Percentiles rank a stretch among this genome's conserved stretches.
These are phyloP conservation scores for Cephalopachus bancanus DNA, from an alignment of 2,797 vertebrate genomes.

Conservation along the genomic window DNA sequence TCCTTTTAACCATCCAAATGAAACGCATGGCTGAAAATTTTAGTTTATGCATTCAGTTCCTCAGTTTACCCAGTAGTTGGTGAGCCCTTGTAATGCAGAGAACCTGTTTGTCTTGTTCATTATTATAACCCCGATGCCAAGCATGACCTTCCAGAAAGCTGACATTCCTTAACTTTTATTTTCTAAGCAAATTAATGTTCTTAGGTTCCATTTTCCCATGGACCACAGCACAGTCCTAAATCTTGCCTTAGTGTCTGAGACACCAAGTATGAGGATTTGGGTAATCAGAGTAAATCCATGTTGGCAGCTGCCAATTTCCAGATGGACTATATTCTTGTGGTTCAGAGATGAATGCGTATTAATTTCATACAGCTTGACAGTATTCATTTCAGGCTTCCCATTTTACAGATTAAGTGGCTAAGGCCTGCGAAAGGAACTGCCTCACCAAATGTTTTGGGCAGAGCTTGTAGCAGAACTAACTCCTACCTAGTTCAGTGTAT, in stretches of 20 bases:
- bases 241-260: not conserved
- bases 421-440: not conserved
- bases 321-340: not conserved
- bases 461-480: not conserved
- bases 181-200: not conserved
- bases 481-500: not conserved
- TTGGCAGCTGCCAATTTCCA: slow-evolving; percentile 10
- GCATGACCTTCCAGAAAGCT: not conserved
- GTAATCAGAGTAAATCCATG: not conserved
- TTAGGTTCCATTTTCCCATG: not conserved
- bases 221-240: not conserved
- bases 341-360: slow-evolving; percentile 9
- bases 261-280: not conserved
- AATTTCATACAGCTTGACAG: not conserved
- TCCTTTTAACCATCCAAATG: not conserved
- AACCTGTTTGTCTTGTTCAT: not conserved
- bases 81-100: not conserved
- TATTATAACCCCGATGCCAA: not conserved
- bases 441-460: not conserved
- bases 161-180: not conserved
- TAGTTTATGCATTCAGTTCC: not conserved
- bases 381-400: not conserved
- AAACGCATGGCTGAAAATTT: not conserved
- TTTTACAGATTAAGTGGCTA: not conserved
- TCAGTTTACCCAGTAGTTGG: not conserved